Evolutionary conservation across 1,140 invertebrate genomes (phyloP), one percentile per base, ranked within the genome.

Genomic region (Macrobrachium nipponense): DNA sequence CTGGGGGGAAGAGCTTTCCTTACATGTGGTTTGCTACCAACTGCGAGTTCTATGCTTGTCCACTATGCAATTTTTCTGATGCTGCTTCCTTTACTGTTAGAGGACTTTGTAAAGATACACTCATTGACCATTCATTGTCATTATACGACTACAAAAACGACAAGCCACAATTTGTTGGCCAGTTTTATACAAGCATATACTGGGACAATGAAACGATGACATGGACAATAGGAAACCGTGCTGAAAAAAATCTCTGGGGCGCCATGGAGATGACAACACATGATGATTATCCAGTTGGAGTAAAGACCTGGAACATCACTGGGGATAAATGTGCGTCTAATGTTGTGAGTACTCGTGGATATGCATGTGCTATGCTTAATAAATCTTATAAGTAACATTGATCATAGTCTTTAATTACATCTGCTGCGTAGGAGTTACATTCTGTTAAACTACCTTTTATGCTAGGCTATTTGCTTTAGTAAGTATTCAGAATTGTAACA

Each of bases 1-100:
- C 64, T 12, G 78, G 78, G 7, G 78, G 51, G 51, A 51, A 51
- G 12, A 12, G 12, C 12, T 51, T 51, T 51, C 79, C 79, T 36
- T 80, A 80, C 36, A 1, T n/a, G 10, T 80, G 79, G 79, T 66
- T 15, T n/a, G 18, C 12, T 10, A 18, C 62, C 18, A 36, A 59
- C 60, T 80, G 79, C 36, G 61, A 68, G 27, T 44, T 36, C 62
- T 23, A 44, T 11, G 43, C 43, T 17, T 80, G 79, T 51, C 58
- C 44, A 36, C 27, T 80, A 15, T 80, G 79, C 36, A 80, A 80
- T 43, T 80, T 80, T 36, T 43, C 62, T 5, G 23, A 23, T 17
- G 61, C 59, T n/a, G 61, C 79, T 14, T 43, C 27, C n/a, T 18
- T 80, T 14, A 61, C 18, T 11, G 23, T 80, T n/a, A 61, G 79